These are phyloP conservation scores for Clepsis dumicolana DNA, from an alignment of 2,888 invertebrate species.

Conservation along the genomic window DNA sequence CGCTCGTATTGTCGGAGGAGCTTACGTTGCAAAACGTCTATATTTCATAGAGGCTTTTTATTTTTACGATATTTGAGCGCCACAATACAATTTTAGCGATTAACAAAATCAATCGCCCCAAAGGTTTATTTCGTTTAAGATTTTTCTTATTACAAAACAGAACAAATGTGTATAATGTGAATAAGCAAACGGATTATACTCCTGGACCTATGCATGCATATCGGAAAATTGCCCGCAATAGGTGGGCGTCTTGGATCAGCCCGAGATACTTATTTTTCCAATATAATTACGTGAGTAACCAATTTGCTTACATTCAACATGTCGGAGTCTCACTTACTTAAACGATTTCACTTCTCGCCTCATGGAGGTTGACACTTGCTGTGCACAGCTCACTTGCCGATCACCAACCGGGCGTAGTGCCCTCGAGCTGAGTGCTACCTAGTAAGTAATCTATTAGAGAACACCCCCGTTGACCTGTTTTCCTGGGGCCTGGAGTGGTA, in stretches of 20 bases:
- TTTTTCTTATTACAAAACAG: no score
- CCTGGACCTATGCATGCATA: no score
- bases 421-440: constrained; percentile 21
- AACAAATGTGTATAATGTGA: no score
- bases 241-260: no score
- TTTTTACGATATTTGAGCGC: constrained; percentile 32
- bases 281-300: no score
- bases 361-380: constrained; percentile 22
- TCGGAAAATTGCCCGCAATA: no score
- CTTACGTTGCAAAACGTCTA: constrained; percentile 43
- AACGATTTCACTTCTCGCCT: background rate
- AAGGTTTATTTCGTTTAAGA: background rate
- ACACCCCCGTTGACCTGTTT: constrained; percentile 17
- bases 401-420: constrained; percentile 26
- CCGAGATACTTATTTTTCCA: no score
- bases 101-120: constrained; percentile 32
- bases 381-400: constrained; percentile 21
- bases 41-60: constrained; percentile 41
- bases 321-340: no score
- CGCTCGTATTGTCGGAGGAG: constrained; percentile 44
- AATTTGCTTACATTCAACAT: no score
- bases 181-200: no score
- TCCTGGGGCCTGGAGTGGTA: constrained; percentile 2
- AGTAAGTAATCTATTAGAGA: constrained; percentile 32
- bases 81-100: constrained; percentile 33